phyloP scores from a whole-genome alignment of 2,113 vertebrate genomes.

The Burhinus oedicnemus region DNA sequence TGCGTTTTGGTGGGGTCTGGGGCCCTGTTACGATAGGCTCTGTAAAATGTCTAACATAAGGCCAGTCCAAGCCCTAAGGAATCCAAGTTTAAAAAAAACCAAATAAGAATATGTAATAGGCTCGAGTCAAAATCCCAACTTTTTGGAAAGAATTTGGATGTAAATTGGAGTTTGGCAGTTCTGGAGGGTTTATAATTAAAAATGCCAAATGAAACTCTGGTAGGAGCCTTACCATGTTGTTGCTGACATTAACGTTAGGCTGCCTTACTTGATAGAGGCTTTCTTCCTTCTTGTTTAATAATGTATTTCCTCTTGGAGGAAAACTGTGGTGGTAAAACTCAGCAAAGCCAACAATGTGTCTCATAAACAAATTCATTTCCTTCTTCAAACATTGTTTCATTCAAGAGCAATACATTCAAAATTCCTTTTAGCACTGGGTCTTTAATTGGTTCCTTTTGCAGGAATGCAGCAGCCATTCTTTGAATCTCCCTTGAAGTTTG shows the following conservation, averaged over 20 bases:
- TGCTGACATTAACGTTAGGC: background rate
- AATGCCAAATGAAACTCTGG: background rate
- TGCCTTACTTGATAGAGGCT: background rate
- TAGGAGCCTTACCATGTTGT: background rate
- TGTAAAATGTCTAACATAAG: background rate
- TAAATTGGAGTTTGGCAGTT: background rate
- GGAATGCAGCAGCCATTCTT: background rate
- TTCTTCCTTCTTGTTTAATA: slow-evolving; percentile 53
- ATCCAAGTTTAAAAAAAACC: background rate
- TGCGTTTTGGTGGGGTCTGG: background rate
- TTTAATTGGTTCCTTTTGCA: background rate
- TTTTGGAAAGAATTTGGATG: background rate
- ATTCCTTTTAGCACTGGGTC: background rate
- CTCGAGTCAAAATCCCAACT: background rate
- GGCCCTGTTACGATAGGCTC: background rate
- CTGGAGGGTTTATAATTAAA: background rate
- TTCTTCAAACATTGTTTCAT: slow-evolving; percentile 56
- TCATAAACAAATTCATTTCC: slow-evolving; percentile 56
- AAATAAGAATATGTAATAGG: background rate
- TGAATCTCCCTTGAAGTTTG: background rate
- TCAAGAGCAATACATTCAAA: slow-evolving; percentile 27
- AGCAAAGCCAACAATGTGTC: slow-evolving; percentile 32
- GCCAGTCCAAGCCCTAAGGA: background rate
- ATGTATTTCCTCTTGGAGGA: slow-evolving; percentile 47
- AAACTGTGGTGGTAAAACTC: slow-evolving; percentile 45